phyloP scores from a whole-genome alignment of 1,140 invertebrate species.

The Hyles euphorbiae region DNA sequence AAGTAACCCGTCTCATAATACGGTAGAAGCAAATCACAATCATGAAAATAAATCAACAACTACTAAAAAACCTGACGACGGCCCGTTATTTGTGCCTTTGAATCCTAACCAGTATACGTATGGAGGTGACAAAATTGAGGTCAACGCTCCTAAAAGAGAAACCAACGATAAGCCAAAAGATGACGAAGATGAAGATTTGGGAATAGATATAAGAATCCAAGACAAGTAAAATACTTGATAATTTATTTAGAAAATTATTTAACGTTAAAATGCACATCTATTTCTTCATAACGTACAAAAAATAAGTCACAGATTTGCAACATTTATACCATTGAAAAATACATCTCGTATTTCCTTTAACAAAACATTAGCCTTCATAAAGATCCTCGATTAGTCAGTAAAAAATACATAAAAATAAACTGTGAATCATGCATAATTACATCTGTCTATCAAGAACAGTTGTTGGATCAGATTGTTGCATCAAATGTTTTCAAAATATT shows the following conservation, averaged over 20 bases:
- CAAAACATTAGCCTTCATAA: background rate
- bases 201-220: slow-evolving; percentile 47
- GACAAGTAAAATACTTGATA: slow-evolving; percentile 17
- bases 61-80: slow-evolving; percentile 24
- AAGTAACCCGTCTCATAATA: background rate
- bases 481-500: no score
- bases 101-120: slow-evolving; percentile 30
- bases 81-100: slow-evolving; percentile 33
- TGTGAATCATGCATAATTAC: no score
- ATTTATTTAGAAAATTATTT: background rate
- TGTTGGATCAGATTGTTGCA: no score
- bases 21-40: slow-evolving; percentile 8
- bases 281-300: no score
- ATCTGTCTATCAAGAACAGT: no score
- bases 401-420: no score
- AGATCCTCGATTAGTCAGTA: background rate
- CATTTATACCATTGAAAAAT: background rate
- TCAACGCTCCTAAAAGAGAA: slow-evolving; percentile 45
- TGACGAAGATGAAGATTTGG: slow-evolving; percentile 37
- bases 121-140: slow-evolving; percentile 26
- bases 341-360: background rate
- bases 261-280: background rate
- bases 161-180: slow-evolving; percentile 27
- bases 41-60: slow-evolving; percentile 10
- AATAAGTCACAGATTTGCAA: no score